Evolutionary conservation across 2,888 invertebrate genomes (phyloP).

Genomic region (Synergus itoensis): DNA sequence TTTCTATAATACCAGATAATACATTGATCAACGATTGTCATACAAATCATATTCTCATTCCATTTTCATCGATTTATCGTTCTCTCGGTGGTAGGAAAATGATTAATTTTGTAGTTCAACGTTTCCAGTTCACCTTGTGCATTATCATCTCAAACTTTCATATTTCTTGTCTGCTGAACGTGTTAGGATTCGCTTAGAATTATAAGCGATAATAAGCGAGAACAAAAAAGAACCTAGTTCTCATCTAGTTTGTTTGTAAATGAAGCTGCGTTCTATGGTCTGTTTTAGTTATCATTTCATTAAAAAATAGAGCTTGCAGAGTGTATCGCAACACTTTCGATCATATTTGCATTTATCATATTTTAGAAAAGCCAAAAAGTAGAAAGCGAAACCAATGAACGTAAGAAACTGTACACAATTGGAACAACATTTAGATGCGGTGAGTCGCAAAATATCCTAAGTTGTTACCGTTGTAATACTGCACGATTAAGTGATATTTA

Average conservation of each 20-base stretch:
- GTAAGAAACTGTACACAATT: constrained; percentile 76
- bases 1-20: background rate
- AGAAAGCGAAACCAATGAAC: constrained; percentile 76
- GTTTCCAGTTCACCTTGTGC: constrained; percentile 15
- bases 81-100: background rate
- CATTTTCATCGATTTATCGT: constrained; percentile 34
- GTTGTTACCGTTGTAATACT: constrained; percentile 74
- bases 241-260: constrained; percentile 11
- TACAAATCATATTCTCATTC: constrained; percentile 30
- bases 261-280: background rate
- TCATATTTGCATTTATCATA: constrained; percentile 74
- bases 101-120: constrained; percentile 9
- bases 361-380: constrained; percentile 79
- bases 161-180: background rate
- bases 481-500: constrained; percentile 74
- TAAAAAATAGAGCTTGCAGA: constrained; percentile 45
- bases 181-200: background rate
- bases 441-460: constrained; percentile 76
- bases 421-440: constrained; percentile 78
- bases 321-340: constrained; percentile 55
- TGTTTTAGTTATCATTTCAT: constrained; percentile 19
- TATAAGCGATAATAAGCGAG: constrained; percentile 5
- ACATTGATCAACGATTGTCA: constrained; percentile 10
- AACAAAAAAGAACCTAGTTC: background rate
- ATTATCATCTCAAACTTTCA: background rate